Conservation (phyloP, 2,888 invertebrate species). For the Kryphioiulus occultus region DNA sequence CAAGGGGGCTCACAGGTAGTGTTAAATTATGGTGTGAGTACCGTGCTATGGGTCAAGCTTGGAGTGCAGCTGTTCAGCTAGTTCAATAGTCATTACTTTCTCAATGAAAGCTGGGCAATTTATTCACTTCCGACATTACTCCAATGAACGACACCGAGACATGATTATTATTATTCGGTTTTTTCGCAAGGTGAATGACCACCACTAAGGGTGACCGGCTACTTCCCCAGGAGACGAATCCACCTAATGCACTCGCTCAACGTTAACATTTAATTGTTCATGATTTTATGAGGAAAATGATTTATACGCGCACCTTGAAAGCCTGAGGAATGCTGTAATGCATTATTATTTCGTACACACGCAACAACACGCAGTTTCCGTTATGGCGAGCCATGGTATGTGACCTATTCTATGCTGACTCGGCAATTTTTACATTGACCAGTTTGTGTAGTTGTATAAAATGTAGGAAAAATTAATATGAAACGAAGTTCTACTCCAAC, state of each 20-base stretch:
- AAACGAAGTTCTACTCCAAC: background rate
- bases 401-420: background rate
- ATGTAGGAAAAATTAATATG: no score
- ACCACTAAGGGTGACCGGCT: background rate
- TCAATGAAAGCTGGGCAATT: background rate
- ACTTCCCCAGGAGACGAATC: constrained; percentile 1
- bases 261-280: background rate
- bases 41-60: background rate
- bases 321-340: background rate
- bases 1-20: background rate
- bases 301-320: constrained; percentile 17
- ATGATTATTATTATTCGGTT: background rate
- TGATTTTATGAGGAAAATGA: background rate
- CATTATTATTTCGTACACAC: constrained; percentile 1
- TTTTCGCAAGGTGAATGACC: constrained; percentile 9
- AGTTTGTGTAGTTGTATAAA: background rate
- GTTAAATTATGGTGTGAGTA: background rate
- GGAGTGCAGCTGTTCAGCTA: background rate
- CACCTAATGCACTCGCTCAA: background rate
- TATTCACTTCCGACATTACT: constrained; percentile 5
- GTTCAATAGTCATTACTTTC: background rate
- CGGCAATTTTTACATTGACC: background rate
- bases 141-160: background rate
- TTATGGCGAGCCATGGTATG: background rate
- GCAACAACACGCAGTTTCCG: background rate